Evolutionary conservation across 2,888 invertebrate species (phyloP).

Genomic region (Cecidostiba fungosa): DNA sequence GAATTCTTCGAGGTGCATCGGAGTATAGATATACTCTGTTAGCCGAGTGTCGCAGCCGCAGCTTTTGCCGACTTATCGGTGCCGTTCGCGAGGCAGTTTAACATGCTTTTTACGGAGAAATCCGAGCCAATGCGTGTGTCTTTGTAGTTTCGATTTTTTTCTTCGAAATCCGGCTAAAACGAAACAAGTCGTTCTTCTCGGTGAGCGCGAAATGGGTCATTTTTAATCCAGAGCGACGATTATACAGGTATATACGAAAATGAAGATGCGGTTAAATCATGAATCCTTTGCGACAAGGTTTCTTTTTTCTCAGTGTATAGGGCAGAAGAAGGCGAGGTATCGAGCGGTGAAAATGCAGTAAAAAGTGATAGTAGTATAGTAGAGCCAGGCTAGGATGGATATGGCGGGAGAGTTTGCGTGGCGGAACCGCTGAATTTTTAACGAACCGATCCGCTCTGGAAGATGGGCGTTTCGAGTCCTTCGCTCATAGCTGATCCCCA

Average conservation of each 20-base stretch:
- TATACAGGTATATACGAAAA: no score
- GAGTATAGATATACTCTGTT: not conserved
- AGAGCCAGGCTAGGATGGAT: conserved; percentile 3
- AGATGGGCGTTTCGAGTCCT: conserved; percentile 53
- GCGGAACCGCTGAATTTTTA: conserved; percentile 51
- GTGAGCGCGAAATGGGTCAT: no score
- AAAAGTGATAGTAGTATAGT: not conserved
- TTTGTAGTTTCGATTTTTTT: not conserved
- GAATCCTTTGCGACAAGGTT: no score
- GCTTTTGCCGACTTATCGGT: conserved; percentile 23
- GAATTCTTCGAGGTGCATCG: not conserved
- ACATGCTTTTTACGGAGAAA: not conserved
- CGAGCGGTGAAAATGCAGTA: not conserved
- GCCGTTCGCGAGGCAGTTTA: not conserved
- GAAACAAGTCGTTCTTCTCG: no score
- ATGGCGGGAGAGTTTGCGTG: conserved; percentile 14
- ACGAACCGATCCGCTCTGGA: conserved; percentile 35
- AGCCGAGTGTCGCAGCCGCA: not conserved
- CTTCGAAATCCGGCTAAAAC: no score
- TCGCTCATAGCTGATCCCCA: conserved; percentile 32
- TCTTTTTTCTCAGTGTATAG: no score
- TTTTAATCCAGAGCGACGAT: no score
- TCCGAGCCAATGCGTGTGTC: not conserved
- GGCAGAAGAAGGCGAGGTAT: not conserved
- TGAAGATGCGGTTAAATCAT: no score